Evolutionary conservation across 2,888 invertebrate species (phyloP), one percentile per base, ranked within the genome.

Genomic region (Junonia oenone): DNA sequence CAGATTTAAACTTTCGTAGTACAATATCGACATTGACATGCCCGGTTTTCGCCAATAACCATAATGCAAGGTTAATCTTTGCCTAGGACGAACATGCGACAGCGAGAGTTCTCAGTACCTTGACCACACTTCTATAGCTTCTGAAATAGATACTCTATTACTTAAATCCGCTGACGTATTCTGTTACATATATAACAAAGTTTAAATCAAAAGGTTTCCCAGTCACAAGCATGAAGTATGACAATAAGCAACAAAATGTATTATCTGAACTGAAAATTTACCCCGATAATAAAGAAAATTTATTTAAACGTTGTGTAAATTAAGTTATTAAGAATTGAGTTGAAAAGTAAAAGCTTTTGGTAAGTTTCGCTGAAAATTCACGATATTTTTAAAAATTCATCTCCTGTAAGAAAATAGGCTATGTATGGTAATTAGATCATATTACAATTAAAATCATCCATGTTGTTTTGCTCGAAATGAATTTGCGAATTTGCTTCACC

Each of bases 141-240:
- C 60, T 47, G 55, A 61, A 58, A 58, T 55, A 55, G 60, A 58
- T 55, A 52, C 55, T 52, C 46, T 52, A 55, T 58, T 55, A 55
- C 52, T 50, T 57, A 56, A 61, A 61, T 58, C 58, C 60, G 45
- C 51, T 61, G 60, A 58, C 60, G 60, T 58, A 55, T 43, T 52
- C 38, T 40, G 47, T n/a, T 49, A 50, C 52, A 61, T 61, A 61
- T 61, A 61, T 52, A 61, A 58, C 60, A 43, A 46, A 51, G 49
- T 49, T 61, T 52, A 58, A 35, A 43, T 55, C 27, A 43, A 33
- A 61, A 52, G 60, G 60, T 58, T 61, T 61, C 55, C 60, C 58
- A 61, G 58, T 61, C 55, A 52, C 51, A 33, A 43, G 29, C 49
- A 35, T 47, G 51, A 35, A 49, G 51, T 54, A 48, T 54, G 46